Conservation (phyloP, 2,797 vertebrate genomes). For the Leuciscus waleckii region DNA sequence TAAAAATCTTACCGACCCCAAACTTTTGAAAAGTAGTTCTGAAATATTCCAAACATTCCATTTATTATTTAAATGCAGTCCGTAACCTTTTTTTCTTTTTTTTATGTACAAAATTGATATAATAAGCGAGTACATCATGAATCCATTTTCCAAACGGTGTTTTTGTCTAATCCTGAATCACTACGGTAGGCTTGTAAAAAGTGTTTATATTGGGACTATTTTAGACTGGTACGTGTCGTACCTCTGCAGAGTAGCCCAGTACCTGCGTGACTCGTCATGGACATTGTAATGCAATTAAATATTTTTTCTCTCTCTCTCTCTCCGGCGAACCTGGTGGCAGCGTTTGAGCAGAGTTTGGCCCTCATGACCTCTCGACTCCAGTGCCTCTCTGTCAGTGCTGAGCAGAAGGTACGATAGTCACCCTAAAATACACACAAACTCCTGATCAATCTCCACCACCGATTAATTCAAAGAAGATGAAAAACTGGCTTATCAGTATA, state of each 20-base stretch:
- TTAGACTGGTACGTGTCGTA: too few relatives aligned
- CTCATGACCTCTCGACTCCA: conserved; percentile 94
- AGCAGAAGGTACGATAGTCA: conserved; percentile 87
- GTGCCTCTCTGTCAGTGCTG: conserved; percentile 86
- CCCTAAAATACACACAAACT: not conserved
- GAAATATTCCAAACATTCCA: not conserved
- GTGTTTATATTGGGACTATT: too few relatives aligned
- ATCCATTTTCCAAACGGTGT: too few relatives aligned
- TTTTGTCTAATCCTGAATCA: too few relatives aligned
- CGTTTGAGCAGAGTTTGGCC: conserved; percentile 95
- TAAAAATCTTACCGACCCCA: not conserved
- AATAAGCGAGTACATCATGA: too few relatives aligned
- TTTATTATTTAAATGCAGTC: not conserved
- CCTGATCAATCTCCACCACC: not conserved
- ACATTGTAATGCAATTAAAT: not conserved
- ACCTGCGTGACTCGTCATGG: too few relatives aligned
- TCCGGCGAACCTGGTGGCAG: conserved; percentile 94
- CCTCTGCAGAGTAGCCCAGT: too few relatives aligned
- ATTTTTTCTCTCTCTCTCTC: conserved; percentile 4
- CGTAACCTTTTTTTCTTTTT: too few relatives aligned
- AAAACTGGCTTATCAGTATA: not conserved
- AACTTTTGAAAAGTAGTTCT: not conserved
- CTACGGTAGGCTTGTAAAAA: too few relatives aligned
- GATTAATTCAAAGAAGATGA: not conserved
- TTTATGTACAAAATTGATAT: too few relatives aligned